These are phyloP conservation scores for Gryon sp. DNA, from an alignment of 1,140 invertebrate genomes.

Conservation along the genomic window DNA sequence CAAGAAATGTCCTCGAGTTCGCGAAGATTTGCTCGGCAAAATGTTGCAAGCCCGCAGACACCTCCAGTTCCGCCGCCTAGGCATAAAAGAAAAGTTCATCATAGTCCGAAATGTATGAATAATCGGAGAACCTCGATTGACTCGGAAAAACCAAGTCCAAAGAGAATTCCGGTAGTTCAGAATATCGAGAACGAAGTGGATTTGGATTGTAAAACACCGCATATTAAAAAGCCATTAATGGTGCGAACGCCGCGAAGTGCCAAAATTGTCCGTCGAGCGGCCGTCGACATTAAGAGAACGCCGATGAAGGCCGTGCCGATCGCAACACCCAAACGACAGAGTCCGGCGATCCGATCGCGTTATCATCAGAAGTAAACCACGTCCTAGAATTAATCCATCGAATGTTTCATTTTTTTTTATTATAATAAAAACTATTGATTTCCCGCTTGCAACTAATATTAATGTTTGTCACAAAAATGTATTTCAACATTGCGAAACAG, in stretches of 20 bases:
- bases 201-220: conserved; percentile 72
- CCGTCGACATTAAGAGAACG: conserved; percentile 71
- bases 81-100: conserved; percentile 7
- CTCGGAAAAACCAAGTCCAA: conserved; percentile 55
- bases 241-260: conserved; percentile 74
- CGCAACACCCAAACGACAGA: conserved; percentile 72
- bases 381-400: no score
- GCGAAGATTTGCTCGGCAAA: conserved; percentile 13
- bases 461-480: no score
- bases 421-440: no score
- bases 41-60: conserved; percentile 1
- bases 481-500: no score
- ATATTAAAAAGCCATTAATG: conserved; percentile 75
- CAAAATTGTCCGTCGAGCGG: conserved; percentile 68
- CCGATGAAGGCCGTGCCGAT: conserved; percentile 76
- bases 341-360: conserved; percentile 56
- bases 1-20: conserved; percentile 23
- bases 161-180: neutral
- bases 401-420: no score
- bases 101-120: conserved; percentile 34
- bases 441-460: no score
- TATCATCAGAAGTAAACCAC: conserved; percentile 15
- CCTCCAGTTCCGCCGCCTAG: conserved; percentile 25
- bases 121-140: conserved; percentile 29
- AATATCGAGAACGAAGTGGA: conserved; percentile 64